These are phyloP conservation scores for Sorex araneus DNA, from an alignment of 2,113 vertebrate species.

Conservation along the genomic window DNA sequence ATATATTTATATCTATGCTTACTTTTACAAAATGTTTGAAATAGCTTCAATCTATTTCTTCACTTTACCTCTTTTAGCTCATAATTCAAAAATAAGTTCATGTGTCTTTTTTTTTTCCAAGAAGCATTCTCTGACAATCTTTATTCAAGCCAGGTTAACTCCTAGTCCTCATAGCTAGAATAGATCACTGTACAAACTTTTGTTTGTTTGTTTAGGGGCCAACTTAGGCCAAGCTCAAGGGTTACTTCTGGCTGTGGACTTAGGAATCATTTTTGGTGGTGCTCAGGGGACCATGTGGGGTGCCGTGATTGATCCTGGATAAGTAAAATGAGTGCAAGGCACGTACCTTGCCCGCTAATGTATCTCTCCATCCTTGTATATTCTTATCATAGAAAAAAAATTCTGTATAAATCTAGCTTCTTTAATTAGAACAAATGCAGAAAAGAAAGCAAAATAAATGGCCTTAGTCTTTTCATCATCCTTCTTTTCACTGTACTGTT, in stretches of 20 bases:
- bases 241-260: too few species aligned
- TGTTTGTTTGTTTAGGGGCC: too few species aligned
- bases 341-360: too few species aligned
- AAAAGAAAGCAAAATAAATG: too few species aligned
- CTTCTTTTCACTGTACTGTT: not conserved
- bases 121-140: constrained; percentile 30
- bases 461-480: too few species aligned
- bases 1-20: not conserved
- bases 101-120: constrained; percentile 38
- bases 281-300: too few species aligned
- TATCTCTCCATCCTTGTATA: too few species aligned
- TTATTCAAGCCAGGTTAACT: not conserved
- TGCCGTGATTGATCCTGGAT: too few species aligned
- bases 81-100: constrained; percentile 29
- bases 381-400: too few species aligned
- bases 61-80: not conserved
- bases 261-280: too few species aligned
- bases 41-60: not conserved
- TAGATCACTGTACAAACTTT: not conserved
- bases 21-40: constrained; percentile 12
- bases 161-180: not conserved
- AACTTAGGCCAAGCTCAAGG: too few species aligned
- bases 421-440: not conserved
- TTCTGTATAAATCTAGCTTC: not conserved
- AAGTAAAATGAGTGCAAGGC: too few species aligned